Percentiles rank a stretch among this genome's conserved stretches.
These are phyloP conservation scores for Turritopsis dohrnii DNA, from an alignment of 30 jellyfish, hydroid and myxozoan species.

Conservation along the genomic window DNA sequence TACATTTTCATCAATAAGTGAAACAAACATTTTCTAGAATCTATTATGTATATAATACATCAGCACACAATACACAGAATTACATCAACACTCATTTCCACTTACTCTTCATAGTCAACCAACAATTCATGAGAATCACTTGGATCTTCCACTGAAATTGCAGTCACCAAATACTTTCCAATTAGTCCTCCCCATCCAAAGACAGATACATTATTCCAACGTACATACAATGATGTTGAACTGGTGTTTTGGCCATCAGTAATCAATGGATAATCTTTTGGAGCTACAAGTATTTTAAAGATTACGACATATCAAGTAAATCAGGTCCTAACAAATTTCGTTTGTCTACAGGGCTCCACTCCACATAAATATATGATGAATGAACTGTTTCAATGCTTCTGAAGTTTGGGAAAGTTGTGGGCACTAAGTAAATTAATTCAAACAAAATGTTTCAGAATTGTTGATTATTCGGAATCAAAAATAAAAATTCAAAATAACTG, in stretches of 20 bases:
- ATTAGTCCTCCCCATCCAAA: slow-evolving; percentile 2
- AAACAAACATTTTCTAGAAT: no score
- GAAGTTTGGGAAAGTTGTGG: background rate
- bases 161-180: background rate
- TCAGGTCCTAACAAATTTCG: background rate
- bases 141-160: background rate
- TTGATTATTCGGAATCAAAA: no score
- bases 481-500: no score
- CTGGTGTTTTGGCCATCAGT: background rate
- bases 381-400: background rate
- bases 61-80: no score
- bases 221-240: slow-evolving; percentile 2
- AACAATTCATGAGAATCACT: background rate
- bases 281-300: no score
- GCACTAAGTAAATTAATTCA: background rate
- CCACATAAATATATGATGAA: background rate
- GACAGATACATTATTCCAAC: background rate
- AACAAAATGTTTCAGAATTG: no score
- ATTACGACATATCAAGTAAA: no score
- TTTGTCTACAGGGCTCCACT: background rate
- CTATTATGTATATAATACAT: no score
- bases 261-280: background rate
- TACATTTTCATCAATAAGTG: no score
- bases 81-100: background rate
- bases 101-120: background rate